Percentiles rank a stretch among this genome's conserved stretches.
Evolutionary conservation across 2,797 vertebrate genomes (phyloP).

Genomic region (Sphaeramia orbicularis): DNA sequence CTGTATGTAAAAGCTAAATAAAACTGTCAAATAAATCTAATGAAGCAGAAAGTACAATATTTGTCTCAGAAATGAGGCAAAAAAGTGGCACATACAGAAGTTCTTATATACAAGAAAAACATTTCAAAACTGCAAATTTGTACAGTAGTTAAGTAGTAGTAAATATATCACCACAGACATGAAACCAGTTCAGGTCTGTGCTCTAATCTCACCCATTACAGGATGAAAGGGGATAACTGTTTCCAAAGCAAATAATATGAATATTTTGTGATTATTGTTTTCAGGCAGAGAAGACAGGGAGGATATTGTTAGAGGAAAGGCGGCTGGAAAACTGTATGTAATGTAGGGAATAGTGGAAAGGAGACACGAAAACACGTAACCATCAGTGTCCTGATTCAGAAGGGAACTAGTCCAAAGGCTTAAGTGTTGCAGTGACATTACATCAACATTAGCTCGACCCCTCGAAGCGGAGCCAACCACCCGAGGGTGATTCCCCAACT

Average conservation of each 20-base stretch:
- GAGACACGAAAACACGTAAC: conserved; percentile 25
- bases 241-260: neutral
- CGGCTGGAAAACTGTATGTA: neutral
- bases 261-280: neutral
- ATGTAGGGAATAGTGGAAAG: conserved; percentile 15
- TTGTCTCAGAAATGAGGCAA: neutral
- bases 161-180: neutral
- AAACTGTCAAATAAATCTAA: neutral
- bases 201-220: too few relatives aligned
- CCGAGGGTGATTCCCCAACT: conserved; percentile 70
- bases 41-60: neutral
- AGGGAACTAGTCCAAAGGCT: conserved; percentile 40
- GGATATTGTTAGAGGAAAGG: neutral
- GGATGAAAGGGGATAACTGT: too few relatives aligned
- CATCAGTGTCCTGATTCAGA: conserved; percentile 30
- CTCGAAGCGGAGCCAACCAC: conserved; percentile 59
- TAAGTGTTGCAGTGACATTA: conserved; percentile 66
- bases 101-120: too few relatives aligned
- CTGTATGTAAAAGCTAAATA: conserved; percentile 1
- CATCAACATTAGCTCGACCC: conserved; percentile 74
- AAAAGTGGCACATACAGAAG: too few relatives aligned
- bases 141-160: neutral
- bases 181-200: too few relatives aligned
- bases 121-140: too few relatives aligned
- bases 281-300: neutral